Evolutionary conservation across 1,140 invertebrate species (phyloP), one percentile per base, ranked within the genome.

Genomic region (Acromyrmex heyeri): DNA sequence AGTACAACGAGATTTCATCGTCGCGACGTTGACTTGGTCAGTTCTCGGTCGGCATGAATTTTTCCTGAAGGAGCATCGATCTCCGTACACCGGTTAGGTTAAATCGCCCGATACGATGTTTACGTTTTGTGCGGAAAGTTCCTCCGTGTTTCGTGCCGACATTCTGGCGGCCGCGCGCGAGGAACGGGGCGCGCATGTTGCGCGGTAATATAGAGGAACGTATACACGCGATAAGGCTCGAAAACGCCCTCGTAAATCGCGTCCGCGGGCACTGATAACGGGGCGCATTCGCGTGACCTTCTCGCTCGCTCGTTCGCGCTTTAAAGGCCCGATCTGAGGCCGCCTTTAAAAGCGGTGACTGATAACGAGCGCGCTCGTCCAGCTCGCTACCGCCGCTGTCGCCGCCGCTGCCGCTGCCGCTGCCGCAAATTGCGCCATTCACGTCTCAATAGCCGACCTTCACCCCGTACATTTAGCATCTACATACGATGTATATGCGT

Each of bases 361-460:
- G 91, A 91, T 92, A 93, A 81, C 83, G 85, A 89, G 72, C 85
- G 87, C 88, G 76, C 86, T 88, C 77, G 90, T 69, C 79, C 78
- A 81, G 44, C 50, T 57, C 38, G 53, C 76, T 14, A 24, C 30
- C 24, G 16, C 4, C 76, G 85, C 82, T 12, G 57, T 44, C 62
- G 48, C 44, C 3, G 67, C 24, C 59, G 38, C 38, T 6, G 67
- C 24, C 62, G 48, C 44, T 1, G 67, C 24, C 59, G 38, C 38
- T 6, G 67, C 24, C 59, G 86, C 89, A 86, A 93, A 92, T 93
- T 90, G 75, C 76, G 86, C 83, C 86, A 90, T 91, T 90, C 86
- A 86, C 85, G 88, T 92, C 87, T 91, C 91, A 91, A 94, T 91
- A 92, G 91, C 88, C 91, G 91, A 93, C 93, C 93, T 94, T 94